Evolutionary conservation across 2,797 vertebrate genomes (phyloP).

Genomic region (Gadopsis bispinosus): DNA sequence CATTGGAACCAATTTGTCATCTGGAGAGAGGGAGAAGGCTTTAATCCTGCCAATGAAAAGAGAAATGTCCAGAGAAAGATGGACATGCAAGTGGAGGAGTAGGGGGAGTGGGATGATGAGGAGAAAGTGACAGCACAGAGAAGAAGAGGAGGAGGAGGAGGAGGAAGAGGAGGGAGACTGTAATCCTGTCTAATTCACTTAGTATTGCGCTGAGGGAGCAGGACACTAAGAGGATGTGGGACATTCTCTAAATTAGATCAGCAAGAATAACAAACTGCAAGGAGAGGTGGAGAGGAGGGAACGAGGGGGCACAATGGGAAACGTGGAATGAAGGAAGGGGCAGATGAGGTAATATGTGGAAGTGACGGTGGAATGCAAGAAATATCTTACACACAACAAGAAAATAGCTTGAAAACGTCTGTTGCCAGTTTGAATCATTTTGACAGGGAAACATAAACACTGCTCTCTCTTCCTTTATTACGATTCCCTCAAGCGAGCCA

Average conservation of each 20-base stretch:
- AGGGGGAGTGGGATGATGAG: slow-evolving; percentile 51
- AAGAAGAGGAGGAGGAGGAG: slow-evolving; percentile 50
- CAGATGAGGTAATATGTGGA: background rate
- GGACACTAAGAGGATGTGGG: slow-evolving; percentile 90
- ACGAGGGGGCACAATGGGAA: slow-evolving; percentile 39
- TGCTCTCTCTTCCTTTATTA: background rate
- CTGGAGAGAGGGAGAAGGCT: slow-evolving; percentile 51
- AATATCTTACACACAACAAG: background rate
- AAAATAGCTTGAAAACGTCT: background rate
- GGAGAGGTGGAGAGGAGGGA: slow-evolving; percentile 65
- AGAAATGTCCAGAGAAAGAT: slow-evolving; percentile 65
- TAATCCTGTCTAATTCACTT: slow-evolving; percentile 91
- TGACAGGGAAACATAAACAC: background rate
- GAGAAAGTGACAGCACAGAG: slow-evolving; percentile 59
- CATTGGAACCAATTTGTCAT: slow-evolving; percentile 75
- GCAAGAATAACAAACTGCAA: slow-evolving; percentile 86
- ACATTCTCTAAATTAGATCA: slow-evolving; percentile 94
- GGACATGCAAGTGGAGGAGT: slow-evolving; percentile 50
- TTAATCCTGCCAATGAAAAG: slow-evolving; percentile 70
- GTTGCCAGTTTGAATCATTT: background rate
- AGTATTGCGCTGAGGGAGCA: slow-evolving; percentile 87
- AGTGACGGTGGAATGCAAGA: background rate
- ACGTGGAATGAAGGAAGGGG: slow-evolving; percentile 41
- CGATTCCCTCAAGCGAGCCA: slow-evolving; percentile 12
- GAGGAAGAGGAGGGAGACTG: slow-evolving; percentile 76